A percentile compares a stretch with the other conserved stretches of the same genome.
Evolutionary conservation across 2,888 invertebrate genomes (phyloP).

Genomic region (Sinhomidia bicolor): DNA sequence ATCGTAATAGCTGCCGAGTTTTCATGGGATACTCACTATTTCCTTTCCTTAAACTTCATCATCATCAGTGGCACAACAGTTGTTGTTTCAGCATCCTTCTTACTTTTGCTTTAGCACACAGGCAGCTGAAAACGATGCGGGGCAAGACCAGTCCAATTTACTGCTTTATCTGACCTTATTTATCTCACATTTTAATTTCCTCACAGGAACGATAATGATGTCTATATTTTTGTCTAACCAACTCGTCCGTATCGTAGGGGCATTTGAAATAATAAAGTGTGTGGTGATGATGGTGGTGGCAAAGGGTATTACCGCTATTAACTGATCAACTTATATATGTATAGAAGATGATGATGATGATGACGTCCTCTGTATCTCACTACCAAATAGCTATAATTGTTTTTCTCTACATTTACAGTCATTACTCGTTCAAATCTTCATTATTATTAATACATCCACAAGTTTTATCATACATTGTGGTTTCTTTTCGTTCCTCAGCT

Average conservation of each 20-base stretch:
- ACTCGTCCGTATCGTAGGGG: neutral
- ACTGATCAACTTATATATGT: neutral
- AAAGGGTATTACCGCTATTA: neutral
- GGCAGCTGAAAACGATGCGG: constrained; percentile 59
- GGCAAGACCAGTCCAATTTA: constrained; percentile 70
- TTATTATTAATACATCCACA: neutral
- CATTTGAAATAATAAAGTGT: no score
- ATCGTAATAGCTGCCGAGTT: no score
- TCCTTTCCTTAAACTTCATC: neutral
- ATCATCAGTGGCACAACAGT: no score
- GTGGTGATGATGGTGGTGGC: no score
- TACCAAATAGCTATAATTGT: neutral
- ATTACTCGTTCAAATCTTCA: neutral
- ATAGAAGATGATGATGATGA: neutral
- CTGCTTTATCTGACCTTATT: constrained; percentile 73
- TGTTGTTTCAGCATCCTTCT: neutral
- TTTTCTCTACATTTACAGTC: neutral
- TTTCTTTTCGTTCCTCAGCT: neutral
- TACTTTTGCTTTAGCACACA: neutral
- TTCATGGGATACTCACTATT: no score
- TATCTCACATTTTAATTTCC: constrained; percentile 73
- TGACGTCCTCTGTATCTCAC: neutral
- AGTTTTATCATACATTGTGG: neutral
- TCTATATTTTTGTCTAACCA: constrained; percentile 50
- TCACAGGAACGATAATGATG: constrained; percentile 61